Conservation (phyloP, 2,797 vertebrate genomes). For the Molossus alvarezi region DNA sequence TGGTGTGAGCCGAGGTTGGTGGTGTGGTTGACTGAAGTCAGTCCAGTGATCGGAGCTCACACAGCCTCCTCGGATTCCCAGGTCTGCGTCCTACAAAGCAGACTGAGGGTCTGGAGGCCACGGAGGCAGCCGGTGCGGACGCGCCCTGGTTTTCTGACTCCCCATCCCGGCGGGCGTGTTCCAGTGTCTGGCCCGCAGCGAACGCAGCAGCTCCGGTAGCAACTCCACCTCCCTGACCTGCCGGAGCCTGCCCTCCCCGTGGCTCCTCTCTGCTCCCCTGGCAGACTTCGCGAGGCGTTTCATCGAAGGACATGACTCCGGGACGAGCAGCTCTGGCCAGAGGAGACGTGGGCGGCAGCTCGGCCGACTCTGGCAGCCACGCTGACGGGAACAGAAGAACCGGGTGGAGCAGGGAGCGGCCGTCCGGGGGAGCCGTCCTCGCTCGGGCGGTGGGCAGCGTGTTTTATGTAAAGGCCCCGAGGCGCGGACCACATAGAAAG, state of each 20-base stretch:
- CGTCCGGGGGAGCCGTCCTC: too few relatives aligned
- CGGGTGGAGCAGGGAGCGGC: not conserved
- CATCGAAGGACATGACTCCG: not conserved
- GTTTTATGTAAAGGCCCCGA: too few relatives aligned
- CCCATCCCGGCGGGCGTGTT: not conserved
- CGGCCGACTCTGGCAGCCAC: not conserved
- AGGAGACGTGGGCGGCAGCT: too few relatives aligned
- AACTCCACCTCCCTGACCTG: not conserved
- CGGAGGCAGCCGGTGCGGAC: not conserved
- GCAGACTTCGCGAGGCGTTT: not conserved
- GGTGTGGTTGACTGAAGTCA: not conserved
- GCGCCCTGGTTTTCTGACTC: not conserved
- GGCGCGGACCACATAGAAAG: too few relatives aligned
- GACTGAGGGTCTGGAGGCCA: not conserved
- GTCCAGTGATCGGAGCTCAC: not conserved
- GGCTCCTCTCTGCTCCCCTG: not conserved
- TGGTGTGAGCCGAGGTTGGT: not conserved
- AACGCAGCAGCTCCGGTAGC: not conserved
- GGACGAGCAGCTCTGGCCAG: too few relatives aligned
- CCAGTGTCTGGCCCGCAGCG: too few relatives aligned
- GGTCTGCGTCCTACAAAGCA: not conserved
- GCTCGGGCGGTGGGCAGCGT: too few relatives aligned
- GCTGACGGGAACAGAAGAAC: not conserved
- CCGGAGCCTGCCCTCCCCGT: not conserved
- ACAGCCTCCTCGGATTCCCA: not conserved